Base-by-base conservation (phyloP, 2,797 vertebrate species). In the Aplochiton taeniatus region DNA sequence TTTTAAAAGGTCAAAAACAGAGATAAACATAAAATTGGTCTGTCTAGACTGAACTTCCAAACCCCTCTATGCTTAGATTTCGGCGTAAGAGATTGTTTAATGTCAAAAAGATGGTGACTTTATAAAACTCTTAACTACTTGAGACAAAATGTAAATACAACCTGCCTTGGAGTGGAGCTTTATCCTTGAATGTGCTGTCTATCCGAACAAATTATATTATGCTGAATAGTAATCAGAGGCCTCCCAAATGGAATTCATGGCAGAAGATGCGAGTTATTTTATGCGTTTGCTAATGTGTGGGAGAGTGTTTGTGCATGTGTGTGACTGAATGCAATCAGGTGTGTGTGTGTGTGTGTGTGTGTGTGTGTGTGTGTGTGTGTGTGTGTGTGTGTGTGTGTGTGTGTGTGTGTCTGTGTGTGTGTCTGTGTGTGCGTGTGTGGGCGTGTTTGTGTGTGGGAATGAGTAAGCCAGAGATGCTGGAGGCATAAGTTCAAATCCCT, bases 401-500 rank as follows among this genome's bases (percentile, higher is more conserved):
- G 19, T 55, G 12, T 45, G 18, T 55, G 42, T 20, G 18, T 46
- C 9, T 47, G 62, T 45, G 8, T 19, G 42, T 10, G 13, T 46
- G 50, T 46, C 14, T 55, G 47, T 58, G 4, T 51, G 18, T 18
- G 13, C 13, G 9, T 52, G 58, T 18, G 14, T 20, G 4, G 11
- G 50, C 18, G 43, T 67, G 65, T 58, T 61, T 57, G 57, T 58
- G 72, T 66, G 79, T 47, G 79, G 74, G 70, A 68, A 20, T 13
- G 4, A 59, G 70, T 56, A 69, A 54, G 64, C 66, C 11, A 12
- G 68, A 62, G 65, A 76, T 54, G 81, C 86, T 83, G 83, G 66
- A 72, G 81, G 65, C 80, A 75, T 80, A 86, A 82, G 84, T 85
- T 87, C 87, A 84, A 76, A 72, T 82, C 81, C 80, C 79, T 31